These are phyloP conservation scores for Protophormia terraenovae DNA, from an alignment of 2,888 invertebrate genomes.

Conservation along the genomic window DNA sequence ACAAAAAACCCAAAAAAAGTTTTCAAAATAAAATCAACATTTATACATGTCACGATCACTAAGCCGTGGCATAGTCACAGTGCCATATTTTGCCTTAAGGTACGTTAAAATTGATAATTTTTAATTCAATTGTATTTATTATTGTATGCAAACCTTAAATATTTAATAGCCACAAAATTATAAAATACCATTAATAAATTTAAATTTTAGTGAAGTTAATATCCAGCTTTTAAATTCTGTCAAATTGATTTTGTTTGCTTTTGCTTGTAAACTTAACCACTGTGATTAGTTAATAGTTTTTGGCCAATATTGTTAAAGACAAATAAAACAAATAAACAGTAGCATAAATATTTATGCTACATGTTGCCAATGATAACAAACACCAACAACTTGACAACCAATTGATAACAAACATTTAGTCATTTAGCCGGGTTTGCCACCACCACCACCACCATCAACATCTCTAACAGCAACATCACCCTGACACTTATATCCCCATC, in stretches of 20 bases:
- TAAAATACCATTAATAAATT: no score
- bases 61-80: neutral
- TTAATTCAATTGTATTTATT: no score
- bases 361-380: constrained; percentile 38
- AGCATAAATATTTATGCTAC: constrained; percentile 39
- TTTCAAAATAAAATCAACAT: constrained; percentile 18
- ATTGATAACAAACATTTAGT: constrained; percentile 41
- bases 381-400: constrained; percentile 15
- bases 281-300: neutral
- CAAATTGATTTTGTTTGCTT: no score
- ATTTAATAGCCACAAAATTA: no score
- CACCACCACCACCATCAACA: neutral
- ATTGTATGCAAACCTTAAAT: no score
- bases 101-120: no score
- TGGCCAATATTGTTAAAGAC: neutral
- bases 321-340: neutral
- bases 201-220: no score
- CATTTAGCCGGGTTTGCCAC: neutral
- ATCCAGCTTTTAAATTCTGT: no score
- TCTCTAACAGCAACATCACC: neutral
- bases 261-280: neutral
- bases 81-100: neutral
- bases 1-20: constrained; percentile 25
- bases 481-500: constrained; percentile 6
- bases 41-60: constrained; percentile 33